Evolutionary conservation across 2,797 vertebrate genomes (phyloP).

Genomic region (Trematomus bernacchii): DNA sequence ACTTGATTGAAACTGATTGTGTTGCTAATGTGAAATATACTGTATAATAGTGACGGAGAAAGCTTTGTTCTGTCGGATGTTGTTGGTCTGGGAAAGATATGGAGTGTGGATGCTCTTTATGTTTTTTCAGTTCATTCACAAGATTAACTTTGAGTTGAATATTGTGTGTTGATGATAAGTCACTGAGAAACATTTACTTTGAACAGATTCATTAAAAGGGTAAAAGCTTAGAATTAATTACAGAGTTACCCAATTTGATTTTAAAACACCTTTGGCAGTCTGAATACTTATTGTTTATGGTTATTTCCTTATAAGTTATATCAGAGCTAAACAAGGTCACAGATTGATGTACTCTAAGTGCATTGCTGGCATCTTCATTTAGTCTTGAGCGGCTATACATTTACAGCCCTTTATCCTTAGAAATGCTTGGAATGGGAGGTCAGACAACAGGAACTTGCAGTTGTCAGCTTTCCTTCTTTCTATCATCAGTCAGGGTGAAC

Average conservation of each 20-base stretch:
- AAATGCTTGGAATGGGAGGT: slow-evolving; percentile 47
- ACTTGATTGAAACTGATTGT: not conserved
- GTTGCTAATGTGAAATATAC: not conserved
- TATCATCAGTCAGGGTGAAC: not conserved
- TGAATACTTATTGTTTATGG: not conserved
- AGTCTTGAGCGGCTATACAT: slow-evolving; percentile 47
- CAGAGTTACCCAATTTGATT: not conserved
- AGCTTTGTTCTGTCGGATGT: not conserved
- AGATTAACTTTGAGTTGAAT: not conserved
- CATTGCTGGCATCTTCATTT: slow-evolving; percentile 28
- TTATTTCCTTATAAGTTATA: slow-evolving; percentile 4
- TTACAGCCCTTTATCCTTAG: slow-evolving; percentile 35
- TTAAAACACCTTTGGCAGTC: not conserved
- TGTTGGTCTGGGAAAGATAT: not conserved
- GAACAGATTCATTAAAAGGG: not conserved
- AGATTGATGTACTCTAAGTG: slow-evolving; percentile 7
- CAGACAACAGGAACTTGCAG: slow-evolving; percentile 26
- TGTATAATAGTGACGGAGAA: slow-evolving; percentile 2
- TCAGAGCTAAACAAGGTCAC: slow-evolving; percentile 12
- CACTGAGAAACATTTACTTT: not conserved
- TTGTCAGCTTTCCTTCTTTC: not conserved
- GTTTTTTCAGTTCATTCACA: not conserved
- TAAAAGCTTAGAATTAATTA: not conserved
- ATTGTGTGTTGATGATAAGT: not conserved
- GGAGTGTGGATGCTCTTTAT: not conserved